phyloP scores from a whole-genome alignment of 1,140 invertebrate genomes.

The Hypothenemus hampei region DNA sequence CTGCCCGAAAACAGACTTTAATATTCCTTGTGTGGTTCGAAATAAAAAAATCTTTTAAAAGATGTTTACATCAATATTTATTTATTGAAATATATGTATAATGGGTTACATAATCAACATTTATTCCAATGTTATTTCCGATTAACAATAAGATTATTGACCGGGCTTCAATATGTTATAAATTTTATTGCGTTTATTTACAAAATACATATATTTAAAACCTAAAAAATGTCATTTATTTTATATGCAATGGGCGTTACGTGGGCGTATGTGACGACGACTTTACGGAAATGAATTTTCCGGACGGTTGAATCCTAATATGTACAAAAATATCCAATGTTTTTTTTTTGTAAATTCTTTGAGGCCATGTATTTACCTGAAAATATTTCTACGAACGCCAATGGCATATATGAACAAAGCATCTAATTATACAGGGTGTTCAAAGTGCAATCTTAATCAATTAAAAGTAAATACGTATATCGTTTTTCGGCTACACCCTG shows the following conservation, averaged over 20 bases:
- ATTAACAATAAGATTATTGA: constrained; percentile 21
- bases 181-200: constrained; percentile 24
- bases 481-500: neutral
- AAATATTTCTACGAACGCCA: too few relatives aligned
- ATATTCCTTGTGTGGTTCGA: too few relatives aligned
- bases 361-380: too few relatives aligned
- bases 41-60: constrained; percentile 12
- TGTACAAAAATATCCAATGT: too few relatives aligned
- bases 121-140: constrained; percentile 19
- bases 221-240: too few relatives aligned
- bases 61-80: constrained; percentile 23
- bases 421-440: constrained; percentile 6
- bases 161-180: constrained; percentile 9
- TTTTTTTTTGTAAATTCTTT: too few relatives aligned
- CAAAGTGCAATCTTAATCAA: neutral
- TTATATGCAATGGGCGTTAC: too few relatives aligned
- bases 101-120: constrained; percentile 25
- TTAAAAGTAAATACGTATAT: neutral
- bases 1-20: neutral
- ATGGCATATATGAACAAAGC: neutral
- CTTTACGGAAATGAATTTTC: too few relatives aligned
- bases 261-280: too few relatives aligned
- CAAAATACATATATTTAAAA: too few relatives aligned
- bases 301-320: too few relatives aligned
- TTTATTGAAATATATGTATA: constrained; percentile 26